Conservation (phyloP, 2,113 vertebrate species). For the Tychaedon coryphoeus region DNA sequence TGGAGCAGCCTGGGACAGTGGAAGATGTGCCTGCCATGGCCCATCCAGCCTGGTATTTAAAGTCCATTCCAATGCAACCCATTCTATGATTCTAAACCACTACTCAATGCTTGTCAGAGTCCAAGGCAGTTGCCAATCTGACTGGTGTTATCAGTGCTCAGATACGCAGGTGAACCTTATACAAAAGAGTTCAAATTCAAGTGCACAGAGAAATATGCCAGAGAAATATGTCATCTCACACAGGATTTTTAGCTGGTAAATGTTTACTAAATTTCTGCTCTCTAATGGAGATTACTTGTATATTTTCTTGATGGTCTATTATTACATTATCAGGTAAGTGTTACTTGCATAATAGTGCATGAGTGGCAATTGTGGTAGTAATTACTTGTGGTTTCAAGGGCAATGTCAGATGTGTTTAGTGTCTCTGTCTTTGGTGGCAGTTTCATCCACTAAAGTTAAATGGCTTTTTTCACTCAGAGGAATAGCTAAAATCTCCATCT, state of each 20-base stretch:
- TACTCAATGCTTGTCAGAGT: not conserved
- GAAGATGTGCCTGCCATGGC: not conserved
- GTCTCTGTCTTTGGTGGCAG: slow-evolving; percentile 13
- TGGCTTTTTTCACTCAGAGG: not conserved
- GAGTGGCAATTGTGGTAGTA: slow-evolving; percentile 13
- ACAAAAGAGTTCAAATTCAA: not conserved
- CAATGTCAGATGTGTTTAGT: slow-evolving; percentile 4
- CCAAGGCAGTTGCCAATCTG: not conserved
- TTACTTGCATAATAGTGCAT: slow-evolving; percentile 17
- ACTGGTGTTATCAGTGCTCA: not conserved
- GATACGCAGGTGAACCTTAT: not conserved
- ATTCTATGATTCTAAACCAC: not conserved
- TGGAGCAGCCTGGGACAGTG: too few species aligned
- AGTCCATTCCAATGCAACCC: not conserved
- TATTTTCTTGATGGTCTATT: slow-evolving; percentile 21
- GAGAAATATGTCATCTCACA: not conserved
- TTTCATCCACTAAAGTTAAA: slow-evolving; percentile 26
- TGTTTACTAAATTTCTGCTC: slow-evolving; percentile 15
- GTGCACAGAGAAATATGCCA: not conserved
- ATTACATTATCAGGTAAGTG: slow-evolving; percentile 45
- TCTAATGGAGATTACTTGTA: slow-evolving; percentile 16
- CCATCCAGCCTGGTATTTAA: not conserved
- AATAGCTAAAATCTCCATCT: not conserved
- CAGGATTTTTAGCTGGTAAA: not conserved
- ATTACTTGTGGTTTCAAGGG: slow-evolving; percentile 53